Evolutionary conservation across 2,888 invertebrate species (phyloP).

Genomic region (Homarus gammarus): DNA sequence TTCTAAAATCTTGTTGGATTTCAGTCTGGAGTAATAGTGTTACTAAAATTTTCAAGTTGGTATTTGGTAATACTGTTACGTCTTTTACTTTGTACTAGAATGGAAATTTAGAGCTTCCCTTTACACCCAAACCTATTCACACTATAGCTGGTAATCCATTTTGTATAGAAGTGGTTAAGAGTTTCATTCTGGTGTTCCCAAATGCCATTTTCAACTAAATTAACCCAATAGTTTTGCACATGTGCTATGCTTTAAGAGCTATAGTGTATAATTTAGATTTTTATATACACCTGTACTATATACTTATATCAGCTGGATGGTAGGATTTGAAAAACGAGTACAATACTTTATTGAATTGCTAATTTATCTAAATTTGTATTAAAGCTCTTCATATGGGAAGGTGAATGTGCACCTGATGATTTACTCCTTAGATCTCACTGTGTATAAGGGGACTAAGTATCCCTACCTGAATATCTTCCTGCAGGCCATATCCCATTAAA

Average conservation of each 20-base stretch:
- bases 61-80: too few species aligned
- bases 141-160: not conserved
- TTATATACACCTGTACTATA: too few species aligned
- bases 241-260: not conserved
- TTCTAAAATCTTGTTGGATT: too few species aligned
- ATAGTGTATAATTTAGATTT: not conserved
- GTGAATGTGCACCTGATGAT: not conserved
- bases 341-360: not conserved
- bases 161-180: not conserved
- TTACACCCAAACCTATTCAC: not conserved
- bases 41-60: too few species aligned
- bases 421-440: not conserved
- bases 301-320: not conserved
- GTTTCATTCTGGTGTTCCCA: not conserved
- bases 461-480: not conserved
- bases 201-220: not conserved
- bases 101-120: too few species aligned
- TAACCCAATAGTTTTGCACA: not conserved
- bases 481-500: constrained; percentile 14
- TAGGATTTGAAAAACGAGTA: constrained; percentile 7
- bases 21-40: too few species aligned
- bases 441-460: not conserved
- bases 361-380: not conserved
- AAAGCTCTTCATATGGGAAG: not conserved
- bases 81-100: too few species aligned